A percentile compares a stretch with the other conserved stretches of the same genome.
Conservation (phyloP, 1,140 invertebrate genomes). For the Papilio aristodemus region DNA sequence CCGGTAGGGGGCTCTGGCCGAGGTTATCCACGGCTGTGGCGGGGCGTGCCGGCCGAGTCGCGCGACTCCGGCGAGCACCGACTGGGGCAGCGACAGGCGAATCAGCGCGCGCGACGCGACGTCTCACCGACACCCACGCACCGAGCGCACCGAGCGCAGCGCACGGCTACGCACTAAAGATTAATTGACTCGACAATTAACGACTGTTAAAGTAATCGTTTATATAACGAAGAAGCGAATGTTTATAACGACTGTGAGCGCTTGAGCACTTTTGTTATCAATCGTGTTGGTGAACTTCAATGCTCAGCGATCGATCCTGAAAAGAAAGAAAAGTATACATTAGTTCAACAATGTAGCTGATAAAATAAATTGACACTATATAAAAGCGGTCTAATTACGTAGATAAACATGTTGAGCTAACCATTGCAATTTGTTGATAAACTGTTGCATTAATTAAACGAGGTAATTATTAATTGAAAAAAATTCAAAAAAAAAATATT, state of each 20-base stretch:
- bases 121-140: conserved; percentile 49
- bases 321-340: conserved; percentile 56
- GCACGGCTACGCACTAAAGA: conserved; percentile 49
- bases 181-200: conserved; percentile 50
- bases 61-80: conserved; percentile 75
- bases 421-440: neutral
- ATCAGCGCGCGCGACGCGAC: conserved; percentile 56
- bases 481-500: too few species aligned
- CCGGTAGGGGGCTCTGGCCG: conserved; percentile 76
- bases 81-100: conserved; percentile 63
- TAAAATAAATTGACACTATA: neutral
- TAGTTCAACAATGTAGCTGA: conserved; percentile 29
- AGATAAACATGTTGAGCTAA: neutral
- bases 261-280: conserved; percentile 61
- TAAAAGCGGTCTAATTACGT: neutral
- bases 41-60: conserved; percentile 75
- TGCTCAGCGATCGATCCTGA: conserved; percentile 67
- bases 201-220: conserved; percentile 42
- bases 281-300: conserved; percentile 51
- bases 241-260: conserved; percentile 54
- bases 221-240: conserved; percentile 48
- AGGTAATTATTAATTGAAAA: neutral
- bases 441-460: neutral
- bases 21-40: conserved; percentile 79
- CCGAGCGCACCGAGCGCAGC: conserved; percentile 52